Evolutionary conservation across 2,888 invertebrate species (phyloP), one percentile per base, ranked within the genome.

Genomic region (Hartigia nigra): DNA sequence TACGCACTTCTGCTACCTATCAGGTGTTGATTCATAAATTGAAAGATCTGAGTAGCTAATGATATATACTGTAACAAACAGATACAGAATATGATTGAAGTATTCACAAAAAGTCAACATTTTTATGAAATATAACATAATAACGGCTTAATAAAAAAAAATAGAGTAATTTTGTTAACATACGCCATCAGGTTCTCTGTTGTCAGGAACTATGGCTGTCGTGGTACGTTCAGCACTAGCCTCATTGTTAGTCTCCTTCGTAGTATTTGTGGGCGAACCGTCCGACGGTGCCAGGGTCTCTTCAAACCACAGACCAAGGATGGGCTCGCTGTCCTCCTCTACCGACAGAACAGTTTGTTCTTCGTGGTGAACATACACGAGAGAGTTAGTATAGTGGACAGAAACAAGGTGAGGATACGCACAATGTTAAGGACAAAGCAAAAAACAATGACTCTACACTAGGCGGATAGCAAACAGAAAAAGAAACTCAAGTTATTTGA

Each of bases 301-400:
- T 90, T 98, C 98, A 92, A 98, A 97, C 98, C 98, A 98, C 84
- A 97, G 95, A 0, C 98, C 98, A 85, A 97, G 93, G 81, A 97
- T 94, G 9, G 97, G 96, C 92, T 97, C 97, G 91, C 96, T 96
- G 91, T 96, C 96, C 87, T 94, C 94, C 93, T 95, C 95, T 94
- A 87, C 87, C 86, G 88, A 88, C 88, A 90, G 86, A 89, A 89
- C 86, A 89, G 87, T 88, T 89, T 88, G 87, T 88, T 89, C 87
- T 86, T 87, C 86, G 85, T 86, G 86, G 86, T 84, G 86, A 87
- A 87, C 86, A 88, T 84, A 86, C 85, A 87, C 84, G 85, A 85
- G 80, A 86, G 85, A 83, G 85, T 88, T 88, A 88, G 88, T 87
- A 85, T 84, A 81, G 84, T 84, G 84, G 82, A 86, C 81, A 83